Conservation (phyloP, 2,113 vertebrate genomes). For the Eidolon helvum region DNA sequence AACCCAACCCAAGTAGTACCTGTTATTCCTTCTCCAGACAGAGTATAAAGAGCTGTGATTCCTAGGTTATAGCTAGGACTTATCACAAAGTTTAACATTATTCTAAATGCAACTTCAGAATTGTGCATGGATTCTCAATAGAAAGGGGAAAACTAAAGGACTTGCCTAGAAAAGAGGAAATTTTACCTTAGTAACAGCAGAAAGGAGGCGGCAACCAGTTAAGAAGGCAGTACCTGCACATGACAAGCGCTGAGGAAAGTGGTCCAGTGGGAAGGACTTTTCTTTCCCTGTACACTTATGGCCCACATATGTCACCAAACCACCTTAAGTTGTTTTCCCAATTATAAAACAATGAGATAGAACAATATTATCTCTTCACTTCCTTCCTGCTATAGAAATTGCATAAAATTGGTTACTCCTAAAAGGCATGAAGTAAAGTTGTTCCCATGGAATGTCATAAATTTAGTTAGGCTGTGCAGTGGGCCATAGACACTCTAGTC, state of each 20-base stretch:
- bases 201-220: neutral
- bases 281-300: accelerated
- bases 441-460: neutral
- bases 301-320: neutral
- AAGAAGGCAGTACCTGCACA: neutral
- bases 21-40: neutral
- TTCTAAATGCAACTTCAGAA: neutral
- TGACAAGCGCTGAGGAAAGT: neutral
- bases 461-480: neutral
- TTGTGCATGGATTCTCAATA: neutral
- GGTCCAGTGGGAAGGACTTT: neutral
- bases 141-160: neutral
- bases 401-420: neutral
- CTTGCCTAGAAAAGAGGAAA: neutral
- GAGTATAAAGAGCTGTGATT: neutral
- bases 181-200: neutral
- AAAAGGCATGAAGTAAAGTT: neutral
- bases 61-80: neutral
- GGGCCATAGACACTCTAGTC: neutral
- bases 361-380: constrained; percentile 32
- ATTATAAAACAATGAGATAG: neutral
- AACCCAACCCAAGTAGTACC: neutral
- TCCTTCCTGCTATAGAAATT: neutral
- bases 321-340: neutral
- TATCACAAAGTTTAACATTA: neutral